Evolutionary conservation across 2,797 vertebrate genomes (phyloP), one percentile per base, ranked within the genome.

Genomic region (Loriculus beryllinus): DNA sequence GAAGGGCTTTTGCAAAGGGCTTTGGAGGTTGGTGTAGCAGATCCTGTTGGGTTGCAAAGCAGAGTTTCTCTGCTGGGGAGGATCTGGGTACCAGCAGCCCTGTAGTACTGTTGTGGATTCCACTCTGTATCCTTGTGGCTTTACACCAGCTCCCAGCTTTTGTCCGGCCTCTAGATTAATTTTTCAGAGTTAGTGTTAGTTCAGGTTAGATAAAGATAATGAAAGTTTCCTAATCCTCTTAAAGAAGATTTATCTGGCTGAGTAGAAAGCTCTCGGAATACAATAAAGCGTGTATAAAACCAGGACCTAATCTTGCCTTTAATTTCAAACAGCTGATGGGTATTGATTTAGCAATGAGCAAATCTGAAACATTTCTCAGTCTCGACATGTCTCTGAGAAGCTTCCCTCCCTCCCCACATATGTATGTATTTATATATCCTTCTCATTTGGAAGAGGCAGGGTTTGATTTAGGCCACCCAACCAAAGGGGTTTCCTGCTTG

Each of bases 321-420:
- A 98, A 98, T 99, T 99, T 98, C 96, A 97, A 97, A 98, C 98
- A 97, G 98, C 98, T 98, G 98, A 99, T 98, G 97, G 98, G 93
- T 99, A 99, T 99, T 98, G 98, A 99, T 99, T 98, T 97, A 97
- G 96, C 97, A 98, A 97, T 97, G 97, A 95, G 92, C 96, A 97
- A 97, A 97, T 97, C 95, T 95, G 96, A 96, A 97, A 98, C 98
- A 96, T 96, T 96, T 96, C 96, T 71, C 19, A 45, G 86, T 82
- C 95, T 95, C 45, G 4, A 78, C 91, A 86, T 4, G 26, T 94
- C 91, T 95, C 31, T 9, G 76, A 21, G 64, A 84, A 85, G 63
- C 52, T 35, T 7, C 33, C 54, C 14, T n/a, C 14, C 83, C 18
- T 43, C 42, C 18, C 85, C 80, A 10, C 33, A 71, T 64, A 8